phyloP scores from a whole-genome alignment of 2,888 invertebrate species.

The Aethes cnicana region DNA sequence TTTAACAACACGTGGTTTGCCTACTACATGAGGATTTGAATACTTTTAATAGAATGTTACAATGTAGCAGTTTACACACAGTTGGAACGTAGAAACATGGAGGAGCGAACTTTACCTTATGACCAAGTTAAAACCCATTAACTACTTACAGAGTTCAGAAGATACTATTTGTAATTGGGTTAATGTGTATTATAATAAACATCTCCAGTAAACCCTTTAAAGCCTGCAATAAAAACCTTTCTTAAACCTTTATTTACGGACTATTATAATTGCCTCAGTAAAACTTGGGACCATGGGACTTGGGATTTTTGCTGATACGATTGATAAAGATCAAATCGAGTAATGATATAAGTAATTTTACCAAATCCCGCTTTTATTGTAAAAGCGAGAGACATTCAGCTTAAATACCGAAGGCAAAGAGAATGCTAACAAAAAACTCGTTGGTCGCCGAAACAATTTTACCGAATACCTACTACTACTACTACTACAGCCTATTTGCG shows the following conservation, averaged over 20 bases:
- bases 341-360: slow-evolving; percentile 17
- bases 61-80: too few relatives aligned
- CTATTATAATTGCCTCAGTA: slow-evolving; percentile 18
- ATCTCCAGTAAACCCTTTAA: slow-evolving; percentile 39
- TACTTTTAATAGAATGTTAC: too few relatives aligned
- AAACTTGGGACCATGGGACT: background rate
- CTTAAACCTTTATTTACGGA: slow-evolving; percentile 25
- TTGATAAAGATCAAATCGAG: slow-evolving; percentile 10
- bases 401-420: background rate
- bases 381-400: slow-evolving; percentile 4
- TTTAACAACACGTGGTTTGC: too few relatives aligned
- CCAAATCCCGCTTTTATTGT: slow-evolving; percentile 2
- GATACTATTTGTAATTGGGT: too few relatives aligned
- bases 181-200: background rate
- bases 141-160: too few relatives aligned
- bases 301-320: background rate
- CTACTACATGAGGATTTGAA: too few relatives aligned
- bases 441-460: background rate
- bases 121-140: too few relatives aligned
- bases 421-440: slow-evolving; percentile 4
- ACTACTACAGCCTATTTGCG: too few relatives aligned
- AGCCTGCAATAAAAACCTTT: slow-evolving; percentile 38
- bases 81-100: too few relatives aligned
- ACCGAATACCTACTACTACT: too few relatives aligned
- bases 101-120: too few relatives aligned